Percentiles rank a stretch among this genome's conserved stretches.
These are phyloP conservation scores for Danaus chrysippus DNA, from an alignment of 2,888 invertebrate genomes.

Conservation along the genomic window DNA sequence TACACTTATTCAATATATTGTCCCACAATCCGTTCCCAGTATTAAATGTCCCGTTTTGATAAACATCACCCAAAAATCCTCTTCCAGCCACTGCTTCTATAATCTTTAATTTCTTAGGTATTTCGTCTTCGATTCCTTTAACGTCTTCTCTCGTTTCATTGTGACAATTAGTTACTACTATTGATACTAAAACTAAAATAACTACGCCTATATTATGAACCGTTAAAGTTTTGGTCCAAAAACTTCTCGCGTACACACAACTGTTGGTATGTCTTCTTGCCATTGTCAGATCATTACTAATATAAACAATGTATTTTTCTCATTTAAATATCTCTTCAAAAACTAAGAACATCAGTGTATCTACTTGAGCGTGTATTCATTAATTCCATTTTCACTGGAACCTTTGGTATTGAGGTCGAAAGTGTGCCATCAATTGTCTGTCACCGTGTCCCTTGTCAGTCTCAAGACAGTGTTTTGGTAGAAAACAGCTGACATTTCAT, in stretches of 20 bases:
- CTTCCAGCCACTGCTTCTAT: slow-evolving; percentile 59
- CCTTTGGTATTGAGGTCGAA: slow-evolving; percentile 41
- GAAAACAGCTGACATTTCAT: slow-evolving; percentile 37
- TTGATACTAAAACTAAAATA: slow-evolving; percentile 49
- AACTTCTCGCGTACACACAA: slow-evolving; percentile 18
- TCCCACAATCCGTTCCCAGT: slow-evolving; percentile 86
- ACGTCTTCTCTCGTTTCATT: slow-evolving; percentile 43
- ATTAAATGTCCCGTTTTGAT: slow-evolving; percentile 68
- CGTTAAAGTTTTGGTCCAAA: slow-evolving; percentile 26
- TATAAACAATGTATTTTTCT: slow-evolving; percentile 31
- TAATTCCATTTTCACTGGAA: slow-evolving; percentile 49
- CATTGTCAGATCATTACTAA: slow-evolving; percentile 59
- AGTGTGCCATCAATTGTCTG: slow-evolving; percentile 35
- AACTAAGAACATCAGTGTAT: slow-evolving; percentile 35
- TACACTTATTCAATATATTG: slow-evolving; percentile 85
- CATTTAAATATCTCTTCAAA: slow-evolving; percentile 37
- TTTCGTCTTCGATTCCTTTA: slow-evolving; percentile 41
- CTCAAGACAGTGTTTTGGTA: slow-evolving; percentile 16
- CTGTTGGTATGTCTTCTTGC: slow-evolving; percentile 36
- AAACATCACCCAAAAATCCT: slow-evolving; percentile 59
- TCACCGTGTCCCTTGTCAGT: slow-evolving; percentile 28
- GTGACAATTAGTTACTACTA: slow-evolving; percentile 42
- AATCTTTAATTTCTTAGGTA: slow-evolving; percentile 54
- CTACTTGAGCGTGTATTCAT: slow-evolving; percentile 33
- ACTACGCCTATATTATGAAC: slow-evolving; percentile 36